Conservation (phyloP, 92 coral and sea anemone genomes). For the Chrysogorgia sp. region DNA sequence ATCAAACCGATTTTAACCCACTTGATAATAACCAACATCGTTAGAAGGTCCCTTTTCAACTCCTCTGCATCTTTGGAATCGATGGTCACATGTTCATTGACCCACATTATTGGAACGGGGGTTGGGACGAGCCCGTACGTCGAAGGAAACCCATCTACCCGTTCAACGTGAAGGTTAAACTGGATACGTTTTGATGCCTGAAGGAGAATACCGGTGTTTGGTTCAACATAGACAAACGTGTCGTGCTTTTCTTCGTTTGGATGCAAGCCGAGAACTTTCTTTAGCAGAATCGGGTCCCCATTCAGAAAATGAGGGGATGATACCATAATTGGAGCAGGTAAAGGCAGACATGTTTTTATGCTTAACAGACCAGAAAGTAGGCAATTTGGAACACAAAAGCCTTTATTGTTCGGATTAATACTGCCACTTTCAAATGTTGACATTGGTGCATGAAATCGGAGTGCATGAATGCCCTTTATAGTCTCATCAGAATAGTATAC, state of each 20-base stretch:
- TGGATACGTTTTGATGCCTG: constrained; percentile 80
- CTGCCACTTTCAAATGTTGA: constrained; percentile 65
- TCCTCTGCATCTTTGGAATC: constrained; percentile 63
- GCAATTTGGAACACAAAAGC: constrained; percentile 77
- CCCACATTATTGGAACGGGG: constrained; percentile 74
- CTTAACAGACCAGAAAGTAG: constrained; percentile 85
- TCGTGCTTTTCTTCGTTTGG: constrained; percentile 83
- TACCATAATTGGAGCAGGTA: constrained; percentile 73
- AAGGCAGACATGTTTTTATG: constrained; percentile 77
- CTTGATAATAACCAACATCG: constrained; percentile 68
- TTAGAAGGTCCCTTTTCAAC: constrained; percentile 68
- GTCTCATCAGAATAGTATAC: constrained; percentile 38
- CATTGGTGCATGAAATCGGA: constrained; percentile 69
- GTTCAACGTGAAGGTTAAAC: constrained; percentile 73
- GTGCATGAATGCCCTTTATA: constrained; percentile 66
- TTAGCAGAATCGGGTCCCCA: constrained; percentile 65
- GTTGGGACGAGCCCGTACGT: constrained; percentile 55
- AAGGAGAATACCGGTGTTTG: constrained; percentile 79
- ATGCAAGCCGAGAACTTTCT: constrained; percentile 69
- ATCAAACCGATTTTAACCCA: constrained; percentile 67
- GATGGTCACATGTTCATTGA: constrained; percentile 75
- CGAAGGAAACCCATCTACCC: constrained; percentile 57
- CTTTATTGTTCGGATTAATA: constrained; percentile 73
- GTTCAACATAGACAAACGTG: constrained; percentile 77
- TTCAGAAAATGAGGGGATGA: constrained; percentile 93